Evolutionary conservation across 2,113 vertebrate genomes (phyloP).

Genomic region (Orycteropus afer): DNA sequence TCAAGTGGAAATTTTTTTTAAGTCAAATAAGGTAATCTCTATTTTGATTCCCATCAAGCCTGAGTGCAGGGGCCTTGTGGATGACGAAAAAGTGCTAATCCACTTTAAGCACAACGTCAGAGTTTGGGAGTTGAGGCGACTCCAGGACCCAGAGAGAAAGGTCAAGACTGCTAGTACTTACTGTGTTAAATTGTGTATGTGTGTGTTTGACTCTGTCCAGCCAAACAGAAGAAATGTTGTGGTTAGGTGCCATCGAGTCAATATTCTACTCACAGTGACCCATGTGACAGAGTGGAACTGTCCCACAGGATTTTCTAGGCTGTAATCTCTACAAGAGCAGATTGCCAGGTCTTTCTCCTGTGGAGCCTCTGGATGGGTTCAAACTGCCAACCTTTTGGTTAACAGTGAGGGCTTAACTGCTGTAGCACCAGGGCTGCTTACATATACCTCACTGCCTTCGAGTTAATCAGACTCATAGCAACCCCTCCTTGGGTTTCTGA

Average conservation of each 20-base stretch:
- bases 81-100: constrained; percentile 46
- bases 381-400: neutral
- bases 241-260: neutral
- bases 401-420: too few species aligned
- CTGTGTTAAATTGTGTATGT: constrained; percentile 10
- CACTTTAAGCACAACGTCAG: constrained; percentile 43
- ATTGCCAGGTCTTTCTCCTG: neutral
- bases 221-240: constrained; percentile 21
- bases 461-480: too few species aligned
- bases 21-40: constrained; percentile 79
- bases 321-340: neutral
- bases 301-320: neutral
- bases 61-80: neutral
- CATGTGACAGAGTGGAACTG: neutral
- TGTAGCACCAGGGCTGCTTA: too few species aligned
- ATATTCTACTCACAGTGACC: neutral
- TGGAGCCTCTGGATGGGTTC: neutral
- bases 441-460: too few species aligned
- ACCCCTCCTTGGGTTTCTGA: too few species aligned
- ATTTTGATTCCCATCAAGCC: constrained; percentile 53
- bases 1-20: constrained; percentile 61
- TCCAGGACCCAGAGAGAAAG: constrained; percentile 49
- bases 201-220: constrained; percentile 2
- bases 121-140: neutral
- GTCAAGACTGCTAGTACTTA: constrained; percentile 53